Evolutionary conservation across 2,888 invertebrate species (phyloP).

Genomic region (Ametastegia equiseti): DNA sequence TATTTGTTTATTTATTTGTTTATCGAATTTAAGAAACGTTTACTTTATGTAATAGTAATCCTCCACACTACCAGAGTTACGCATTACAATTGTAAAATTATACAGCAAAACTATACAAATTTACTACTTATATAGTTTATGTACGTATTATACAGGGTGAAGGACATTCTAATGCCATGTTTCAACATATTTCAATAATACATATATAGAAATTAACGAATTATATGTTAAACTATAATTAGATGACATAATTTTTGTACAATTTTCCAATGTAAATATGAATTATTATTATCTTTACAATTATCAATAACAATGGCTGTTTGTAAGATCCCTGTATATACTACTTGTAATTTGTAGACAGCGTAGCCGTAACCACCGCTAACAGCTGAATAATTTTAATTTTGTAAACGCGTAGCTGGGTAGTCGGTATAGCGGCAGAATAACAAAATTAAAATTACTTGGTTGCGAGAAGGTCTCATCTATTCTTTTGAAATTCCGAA

Average conservation of each 20-base stretch:
- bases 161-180: constrained; percentile 2
- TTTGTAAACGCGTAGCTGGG: constrained; percentile 66
- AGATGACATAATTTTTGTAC: not conserved
- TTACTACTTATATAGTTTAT: not conserved
- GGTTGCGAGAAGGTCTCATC: constrained; percentile 57
- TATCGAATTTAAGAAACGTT: not conserved
- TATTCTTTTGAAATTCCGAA: constrained; percentile 67
- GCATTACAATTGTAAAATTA: constrained; percentile 66
- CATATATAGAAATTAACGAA: not conserved
- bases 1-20: too few species aligned
- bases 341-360: not conserved
- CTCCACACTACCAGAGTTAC: constrained; percentile 68
- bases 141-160: constrained; percentile 38
- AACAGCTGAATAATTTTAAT: constrained; percentile 70
- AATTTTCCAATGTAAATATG: not conserved
- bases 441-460: constrained; percentile 75
- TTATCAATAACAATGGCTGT: not conserved
- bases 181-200: not conserved
- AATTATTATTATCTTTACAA: not conserved
- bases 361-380: constrained; percentile 56
- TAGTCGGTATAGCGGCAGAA: constrained; percentile 73
- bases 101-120: constrained; percentile 57
- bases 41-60: constrained; percentile 36
- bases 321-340: constrained; percentile 41
- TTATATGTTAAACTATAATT: not conserved